phyloP scores from a whole-genome alignment of 2,888 invertebrate species.

The Teleiodes luculella region DNA sequence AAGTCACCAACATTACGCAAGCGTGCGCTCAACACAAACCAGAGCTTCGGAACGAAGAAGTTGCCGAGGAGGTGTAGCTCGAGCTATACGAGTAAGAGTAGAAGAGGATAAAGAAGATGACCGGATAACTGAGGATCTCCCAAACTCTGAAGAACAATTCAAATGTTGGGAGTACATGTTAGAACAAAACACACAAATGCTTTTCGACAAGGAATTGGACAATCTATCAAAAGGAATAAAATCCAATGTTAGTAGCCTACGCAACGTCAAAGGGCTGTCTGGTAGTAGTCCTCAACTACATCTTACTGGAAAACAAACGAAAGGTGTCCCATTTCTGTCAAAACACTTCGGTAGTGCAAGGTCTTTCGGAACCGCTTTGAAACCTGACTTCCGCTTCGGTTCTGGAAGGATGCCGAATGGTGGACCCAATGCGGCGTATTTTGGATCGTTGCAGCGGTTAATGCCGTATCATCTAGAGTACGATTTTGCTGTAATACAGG shows the following conservation, averaged over 20 bases:
- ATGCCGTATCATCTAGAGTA: constrained; percentile 91
- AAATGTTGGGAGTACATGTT: constrained; percentile 97
- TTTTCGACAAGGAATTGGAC: constrained; percentile 93
- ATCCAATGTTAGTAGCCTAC: constrained; percentile 71
- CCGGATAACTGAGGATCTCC: constrained; percentile 51
- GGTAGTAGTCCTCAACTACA: constrained; percentile 85
- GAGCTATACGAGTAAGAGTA: constrained; percentile 80
- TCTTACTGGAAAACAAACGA: constrained; percentile 58
- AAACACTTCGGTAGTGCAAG: constrained; percentile 89
- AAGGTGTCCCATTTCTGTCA: constrained; percentile 79
- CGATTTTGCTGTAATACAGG: constrained; percentile 90
- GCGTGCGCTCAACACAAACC: constrained; percentile 62
- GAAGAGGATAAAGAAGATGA: constrained; percentile 81
- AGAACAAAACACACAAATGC: constrained; percentile 91
- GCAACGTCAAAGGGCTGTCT: constrained; percentile 81
- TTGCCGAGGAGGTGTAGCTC: constrained; percentile 79
- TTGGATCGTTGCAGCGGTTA: constrained; percentile 89
- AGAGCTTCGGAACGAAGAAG: constrained; percentile 75
- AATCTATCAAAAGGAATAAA: constrained; percentile 83
- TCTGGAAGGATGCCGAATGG: constrained; percentile 82
- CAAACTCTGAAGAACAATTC: constrained; percentile 89
- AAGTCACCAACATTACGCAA: constrained; percentile 71
- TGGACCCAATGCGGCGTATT: constrained; percentile 92
- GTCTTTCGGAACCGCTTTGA: constrained; percentile 84
- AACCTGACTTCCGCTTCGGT: constrained; percentile 78